Evolutionary conservation across 1,140 invertebrate genomes (phyloP).

Genomic region (Coptotermes formosanus): DNA sequence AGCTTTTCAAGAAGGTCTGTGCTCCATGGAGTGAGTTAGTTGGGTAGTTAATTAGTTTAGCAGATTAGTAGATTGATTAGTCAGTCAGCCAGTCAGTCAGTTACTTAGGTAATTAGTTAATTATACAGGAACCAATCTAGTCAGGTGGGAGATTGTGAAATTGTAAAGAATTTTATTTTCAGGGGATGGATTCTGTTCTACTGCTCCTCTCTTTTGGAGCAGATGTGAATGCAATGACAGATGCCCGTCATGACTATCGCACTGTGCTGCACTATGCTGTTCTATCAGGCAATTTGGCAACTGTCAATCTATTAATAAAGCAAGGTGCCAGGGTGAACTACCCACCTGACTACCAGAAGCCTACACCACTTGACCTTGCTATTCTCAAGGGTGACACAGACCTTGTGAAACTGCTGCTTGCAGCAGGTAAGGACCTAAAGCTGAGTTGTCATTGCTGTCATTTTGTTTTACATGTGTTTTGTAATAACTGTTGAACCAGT

Average conservation of each 20-base stretch:
- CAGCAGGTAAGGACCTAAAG: slow-evolving; percentile 56
- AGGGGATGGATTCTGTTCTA: slow-evolving; percentile 75
- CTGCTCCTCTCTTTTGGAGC: slow-evolving; percentile 76
- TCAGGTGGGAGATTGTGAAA: too few relatives aligned
- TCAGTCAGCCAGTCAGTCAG: too few relatives aligned
- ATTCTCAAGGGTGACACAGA: slow-evolving; percentile 77
- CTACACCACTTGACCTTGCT: slow-evolving; percentile 78
- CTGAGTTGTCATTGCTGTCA: neutral
- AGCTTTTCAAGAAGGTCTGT: too few relatives aligned
- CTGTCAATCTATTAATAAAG: slow-evolving; percentile 77
- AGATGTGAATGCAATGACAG: slow-evolving; percentile 78
- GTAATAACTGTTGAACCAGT: neutral
- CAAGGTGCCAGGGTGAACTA: slow-evolving; percentile 74
- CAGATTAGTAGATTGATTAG: too few relatives aligned
- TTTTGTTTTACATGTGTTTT: neutral
- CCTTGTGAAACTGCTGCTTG: slow-evolving; percentile 67
- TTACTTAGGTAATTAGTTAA: too few relatives aligned
- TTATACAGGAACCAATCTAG: too few relatives aligned
- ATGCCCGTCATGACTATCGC: slow-evolving; percentile 74
- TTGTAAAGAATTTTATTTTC: slow-evolving; percentile 34
- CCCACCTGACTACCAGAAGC: slow-evolving; percentile 69
- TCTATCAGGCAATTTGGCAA: slow-evolving; percentile 71
- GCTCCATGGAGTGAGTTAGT: too few relatives aligned
- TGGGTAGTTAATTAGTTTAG: too few relatives aligned
- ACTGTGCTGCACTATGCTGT: slow-evolving; percentile 88